Percentiles rank a stretch among this genome's conserved stretches.
These are phyloP conservation scores for Cariama cristata DNA, from an alignment of 2,113 vertebrate species.

Conservation along the genomic window DNA sequence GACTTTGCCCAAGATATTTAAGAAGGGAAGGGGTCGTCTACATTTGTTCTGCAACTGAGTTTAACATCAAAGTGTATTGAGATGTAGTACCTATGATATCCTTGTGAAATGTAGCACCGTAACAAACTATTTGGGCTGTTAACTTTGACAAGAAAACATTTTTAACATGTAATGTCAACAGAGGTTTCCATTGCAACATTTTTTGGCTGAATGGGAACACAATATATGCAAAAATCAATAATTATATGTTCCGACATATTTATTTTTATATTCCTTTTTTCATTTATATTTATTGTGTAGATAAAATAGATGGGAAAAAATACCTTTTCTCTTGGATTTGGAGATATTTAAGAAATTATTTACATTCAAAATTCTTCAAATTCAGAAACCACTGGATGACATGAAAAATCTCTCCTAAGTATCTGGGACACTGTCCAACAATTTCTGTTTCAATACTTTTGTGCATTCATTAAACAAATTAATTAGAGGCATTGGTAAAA, in stretches of 20 bases:
- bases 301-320: not conserved
- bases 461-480: not conserved
- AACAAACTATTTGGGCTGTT: not conserved
- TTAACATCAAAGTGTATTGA: not conserved
- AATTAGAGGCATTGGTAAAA: not conserved
- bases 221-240: not conserved
- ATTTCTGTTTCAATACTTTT: not conserved
- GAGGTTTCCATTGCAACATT: not conserved
- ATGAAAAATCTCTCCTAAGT: not conserved
- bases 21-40: not conserved
- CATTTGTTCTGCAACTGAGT: not conserved
- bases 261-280: not conserved
- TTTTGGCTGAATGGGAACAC: not conserved
- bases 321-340: not conserved
- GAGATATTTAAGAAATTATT: not conserved
- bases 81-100: not conserved
- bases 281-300: not conserved
- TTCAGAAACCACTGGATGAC: not conserved
- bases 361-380: not conserved
- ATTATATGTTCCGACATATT: not conserved
- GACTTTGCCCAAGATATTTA: not conserved
- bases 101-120: not conserved
- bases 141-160: not conserved
- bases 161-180: not conserved
- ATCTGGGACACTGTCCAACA: not conserved